Conservation (phyloP, 2,113 vertebrate species). For the Piprites chloris region DNA sequence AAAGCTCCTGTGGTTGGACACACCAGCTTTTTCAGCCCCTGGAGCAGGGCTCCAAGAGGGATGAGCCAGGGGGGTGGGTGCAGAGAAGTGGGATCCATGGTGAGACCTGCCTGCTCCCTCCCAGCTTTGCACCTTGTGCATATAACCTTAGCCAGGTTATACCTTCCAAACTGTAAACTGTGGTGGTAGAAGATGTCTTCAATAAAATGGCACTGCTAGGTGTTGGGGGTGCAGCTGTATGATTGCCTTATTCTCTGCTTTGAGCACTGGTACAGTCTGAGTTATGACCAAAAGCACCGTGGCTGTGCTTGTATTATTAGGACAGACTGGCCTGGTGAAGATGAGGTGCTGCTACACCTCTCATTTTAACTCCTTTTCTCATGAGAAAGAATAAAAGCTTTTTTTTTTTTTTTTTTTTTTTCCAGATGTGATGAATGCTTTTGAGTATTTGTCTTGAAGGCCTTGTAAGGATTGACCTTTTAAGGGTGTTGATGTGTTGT, state of each 20-base stretch:
- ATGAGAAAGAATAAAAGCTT: background rate
- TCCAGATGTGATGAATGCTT: background rate
- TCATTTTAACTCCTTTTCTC: background rate
- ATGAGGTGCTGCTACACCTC: background rate
- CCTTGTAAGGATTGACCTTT: background rate
- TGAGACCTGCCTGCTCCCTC: background rate
- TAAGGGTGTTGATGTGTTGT: background rate
- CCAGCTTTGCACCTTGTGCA: background rate
- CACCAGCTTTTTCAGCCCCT: background rate
- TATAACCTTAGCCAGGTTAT: background rate
- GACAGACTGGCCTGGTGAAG: background rate
- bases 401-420: background rate
- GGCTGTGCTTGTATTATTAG: background rate
- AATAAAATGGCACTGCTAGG: background rate
- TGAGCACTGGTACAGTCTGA: background rate
- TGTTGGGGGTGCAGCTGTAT: background rate
- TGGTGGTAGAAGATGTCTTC: background rate
- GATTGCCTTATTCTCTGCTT: background rate
- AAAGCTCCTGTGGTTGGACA: background rate
- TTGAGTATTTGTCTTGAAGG: background rate
- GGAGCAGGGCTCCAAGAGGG: background rate
- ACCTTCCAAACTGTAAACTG: background rate
- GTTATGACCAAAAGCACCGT: background rate
- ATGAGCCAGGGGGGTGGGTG: background rate
- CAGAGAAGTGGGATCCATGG: background rate